Evolutionary conservation across 2,113 vertebrate species (phyloP).

Genomic region (Tricholaema leucomelas): DNA sequence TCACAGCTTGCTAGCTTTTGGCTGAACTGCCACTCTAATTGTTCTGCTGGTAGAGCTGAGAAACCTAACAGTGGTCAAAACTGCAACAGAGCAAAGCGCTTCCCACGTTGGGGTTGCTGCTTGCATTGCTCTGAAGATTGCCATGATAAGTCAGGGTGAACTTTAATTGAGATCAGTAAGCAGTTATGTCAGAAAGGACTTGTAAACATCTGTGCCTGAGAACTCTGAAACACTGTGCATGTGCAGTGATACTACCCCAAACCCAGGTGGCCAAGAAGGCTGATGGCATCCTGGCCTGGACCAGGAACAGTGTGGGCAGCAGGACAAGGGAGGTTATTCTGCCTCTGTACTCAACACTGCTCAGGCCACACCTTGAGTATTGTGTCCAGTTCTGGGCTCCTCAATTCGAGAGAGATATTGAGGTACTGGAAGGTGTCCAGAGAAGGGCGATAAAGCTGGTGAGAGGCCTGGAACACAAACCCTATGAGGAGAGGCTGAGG

Average conservation of each 20-base stretch:
- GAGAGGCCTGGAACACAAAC: no score
- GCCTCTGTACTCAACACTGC: no score
- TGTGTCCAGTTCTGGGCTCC: no score
- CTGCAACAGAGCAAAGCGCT: neutral
- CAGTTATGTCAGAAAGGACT: neutral
- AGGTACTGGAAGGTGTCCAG: no score
- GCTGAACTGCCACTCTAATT: neutral
- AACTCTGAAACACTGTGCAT: neutral
- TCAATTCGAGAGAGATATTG: no score
- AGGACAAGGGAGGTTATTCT: no score
- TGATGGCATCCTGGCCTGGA: no score
- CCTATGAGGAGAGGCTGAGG: no score
- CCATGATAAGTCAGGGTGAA: neutral
- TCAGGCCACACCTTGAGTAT: no score
- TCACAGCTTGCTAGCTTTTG: neutral
- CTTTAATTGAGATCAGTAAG: neutral
- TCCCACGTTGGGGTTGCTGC: neutral
- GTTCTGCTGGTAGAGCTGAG: neutral
- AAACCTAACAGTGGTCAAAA: neutral
- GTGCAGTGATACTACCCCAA: neutral
- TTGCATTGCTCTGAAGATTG: neutral
- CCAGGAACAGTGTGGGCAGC: no score
- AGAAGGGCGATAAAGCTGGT: no score
- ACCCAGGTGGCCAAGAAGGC: no score
- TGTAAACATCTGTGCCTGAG: neutral